A percentile compares a stretch with the other conserved stretches of the same genome.
Evolutionary conservation across 2,888 invertebrate genomes (phyloP).

Genomic region (Atherix ibis): DNA sequence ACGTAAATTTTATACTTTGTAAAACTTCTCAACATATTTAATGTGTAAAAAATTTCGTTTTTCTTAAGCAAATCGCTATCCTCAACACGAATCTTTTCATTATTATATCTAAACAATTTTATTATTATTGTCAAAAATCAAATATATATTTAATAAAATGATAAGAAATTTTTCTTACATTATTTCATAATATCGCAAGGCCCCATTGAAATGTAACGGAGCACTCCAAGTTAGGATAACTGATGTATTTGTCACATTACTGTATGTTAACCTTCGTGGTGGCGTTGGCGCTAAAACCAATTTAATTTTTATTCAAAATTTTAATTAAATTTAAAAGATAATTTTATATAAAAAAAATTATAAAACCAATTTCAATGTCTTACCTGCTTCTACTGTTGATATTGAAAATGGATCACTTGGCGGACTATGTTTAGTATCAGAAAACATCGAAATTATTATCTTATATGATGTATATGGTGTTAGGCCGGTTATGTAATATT

Average conservation of each 20-base stretch:
- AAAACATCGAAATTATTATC: conserved; percentile 48
- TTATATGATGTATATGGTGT: conserved; percentile 62
- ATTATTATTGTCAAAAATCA: not conserved
- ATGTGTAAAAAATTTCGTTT: conserved; percentile 16
- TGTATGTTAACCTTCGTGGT: conserved; percentile 17
- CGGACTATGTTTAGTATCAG: conserved; percentile 37
- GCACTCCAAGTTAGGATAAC: conserved; percentile 45
- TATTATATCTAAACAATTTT: conserved; percentile 10
- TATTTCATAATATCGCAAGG: conserved; percentile 50
- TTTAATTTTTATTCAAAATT: not conserved
- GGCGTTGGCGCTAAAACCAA: conserved; percentile 2
- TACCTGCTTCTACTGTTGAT: conserved; percentile 55
- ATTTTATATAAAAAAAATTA: conserved; percentile 1
- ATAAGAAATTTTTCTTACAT: conserved; percentile 27
- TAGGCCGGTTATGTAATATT: conserved; percentile 43
- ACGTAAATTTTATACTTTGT: conserved; percentile 53
- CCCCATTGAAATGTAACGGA: conserved; percentile 57
- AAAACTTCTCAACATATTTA: conserved; percentile 38
- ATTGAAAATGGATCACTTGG: conserved; percentile 43
- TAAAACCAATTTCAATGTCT: conserved; percentile 13
- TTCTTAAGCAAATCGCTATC: conserved; percentile 8
- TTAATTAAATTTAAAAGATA: not conserved
- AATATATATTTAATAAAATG: not conserved
- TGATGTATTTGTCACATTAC: conserved; percentile 41
- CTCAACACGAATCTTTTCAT: conserved; percentile 4